Percentiles rank a stretch among this genome's conserved stretches.
Evolutionary conservation across 2,888 invertebrate species (phyloP).

Genomic region (Odontocerum albicorne): DNA sequence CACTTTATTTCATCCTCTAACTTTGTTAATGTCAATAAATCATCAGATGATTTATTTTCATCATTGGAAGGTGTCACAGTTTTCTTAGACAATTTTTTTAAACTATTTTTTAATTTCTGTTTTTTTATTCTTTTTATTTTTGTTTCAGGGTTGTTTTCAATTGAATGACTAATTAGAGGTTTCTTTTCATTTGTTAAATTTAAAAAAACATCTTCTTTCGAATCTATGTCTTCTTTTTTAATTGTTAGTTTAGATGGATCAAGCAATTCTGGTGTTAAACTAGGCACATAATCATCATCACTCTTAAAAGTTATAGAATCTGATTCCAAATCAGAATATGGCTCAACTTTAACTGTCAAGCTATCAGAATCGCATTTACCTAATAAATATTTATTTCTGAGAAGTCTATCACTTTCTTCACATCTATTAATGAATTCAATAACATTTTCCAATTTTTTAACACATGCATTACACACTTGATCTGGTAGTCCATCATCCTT

Average conservation of each 20-base stretch:
- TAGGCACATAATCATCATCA: neutral
- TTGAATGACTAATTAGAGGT: too few relatives aligned
- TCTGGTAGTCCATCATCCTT: conserved; percentile 21
- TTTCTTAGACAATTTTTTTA: too few relatives aligned
- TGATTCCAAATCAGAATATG: neutral
- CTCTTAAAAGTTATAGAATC: too few relatives aligned
- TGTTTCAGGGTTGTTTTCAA: too few relatives aligned
- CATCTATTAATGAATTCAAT: conserved; percentile 19
- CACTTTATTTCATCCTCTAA: too few relatives aligned
- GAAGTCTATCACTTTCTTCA: conserved; percentile 21
- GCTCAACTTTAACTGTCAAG: conserved; percentile 1
- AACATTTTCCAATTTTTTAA: conserved; percentile 16
- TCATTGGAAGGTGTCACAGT: too few relatives aligned
- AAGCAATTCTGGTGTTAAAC: neutral
- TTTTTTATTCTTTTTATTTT: neutral
- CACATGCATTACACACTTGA: conserved; percentile 6
- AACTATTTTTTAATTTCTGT: neutral
- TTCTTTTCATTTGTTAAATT: neutral
- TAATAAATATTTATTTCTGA: conserved; percentile 8
- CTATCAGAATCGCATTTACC: neutral
- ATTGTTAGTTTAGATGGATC: neutral
- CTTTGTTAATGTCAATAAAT: too few relatives aligned
- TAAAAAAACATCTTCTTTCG: neutral
- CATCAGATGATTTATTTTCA: too few relatives aligned
- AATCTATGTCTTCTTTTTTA: neutral